A percentile compares a stretch with the other conserved stretches of the same genome.
Evolutionary conservation across 2,113 vertebrate genomes (phyloP).

Genomic region (Mobula hypostoma): DNA sequence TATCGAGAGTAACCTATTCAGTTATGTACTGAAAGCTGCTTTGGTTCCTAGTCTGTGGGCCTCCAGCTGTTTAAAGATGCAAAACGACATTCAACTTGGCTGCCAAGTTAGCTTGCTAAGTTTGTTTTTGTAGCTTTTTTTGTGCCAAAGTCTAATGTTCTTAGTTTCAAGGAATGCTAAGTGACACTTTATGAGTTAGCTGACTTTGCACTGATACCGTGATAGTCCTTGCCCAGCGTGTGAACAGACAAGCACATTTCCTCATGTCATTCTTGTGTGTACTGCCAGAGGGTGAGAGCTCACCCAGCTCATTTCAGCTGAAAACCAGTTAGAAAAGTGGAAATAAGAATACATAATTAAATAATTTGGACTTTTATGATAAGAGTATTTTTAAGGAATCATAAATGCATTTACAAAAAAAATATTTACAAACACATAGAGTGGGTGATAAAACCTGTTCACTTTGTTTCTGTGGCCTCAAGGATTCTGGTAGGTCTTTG

Average conservation of each 20-base stretch:
- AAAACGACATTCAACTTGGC: background rate
- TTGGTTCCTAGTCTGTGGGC: background rate
- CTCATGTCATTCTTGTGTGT: too few species aligned
- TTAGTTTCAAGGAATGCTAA: background rate
- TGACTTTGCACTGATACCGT: background rate
- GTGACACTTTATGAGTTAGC: background rate
- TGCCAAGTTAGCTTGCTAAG: conserved; percentile 17
- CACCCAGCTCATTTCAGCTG: too few species aligned
- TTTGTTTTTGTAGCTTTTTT: background rate
- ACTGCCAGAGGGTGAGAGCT: background rate
- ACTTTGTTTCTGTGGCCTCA: background rate
- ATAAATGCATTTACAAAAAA: background rate
- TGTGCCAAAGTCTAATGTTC: background rate
- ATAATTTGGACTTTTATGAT: background rate
- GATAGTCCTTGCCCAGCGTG: background rate
- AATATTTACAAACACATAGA: background rate
- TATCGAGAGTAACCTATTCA: background rate
- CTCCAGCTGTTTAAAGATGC: conserved; percentile 5
- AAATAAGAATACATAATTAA: background rate
- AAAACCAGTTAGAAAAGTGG: background rate
- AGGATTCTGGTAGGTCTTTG: background rate
- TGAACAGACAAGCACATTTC: background rate
- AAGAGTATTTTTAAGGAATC: background rate
- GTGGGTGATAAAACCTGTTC: background rate
- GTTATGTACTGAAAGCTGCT: background rate